Evolutionary conservation across 2,113 vertebrate genomes (phyloP).

Genomic region (Limanda limanda): DNA sequence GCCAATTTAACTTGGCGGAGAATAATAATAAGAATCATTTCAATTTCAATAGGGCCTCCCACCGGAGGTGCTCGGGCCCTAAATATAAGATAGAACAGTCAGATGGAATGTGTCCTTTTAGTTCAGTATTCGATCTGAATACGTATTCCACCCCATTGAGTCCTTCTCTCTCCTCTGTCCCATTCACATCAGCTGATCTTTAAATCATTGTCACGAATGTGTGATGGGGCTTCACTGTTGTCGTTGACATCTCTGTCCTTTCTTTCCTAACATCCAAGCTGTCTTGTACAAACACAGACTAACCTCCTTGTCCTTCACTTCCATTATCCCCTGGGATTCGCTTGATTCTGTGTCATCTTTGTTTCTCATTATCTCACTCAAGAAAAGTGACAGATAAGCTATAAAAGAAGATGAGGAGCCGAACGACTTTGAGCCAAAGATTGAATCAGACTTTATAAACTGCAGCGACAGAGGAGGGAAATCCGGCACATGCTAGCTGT

Average conservation of each 20-base stretch:
- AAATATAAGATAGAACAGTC: too few species aligned
- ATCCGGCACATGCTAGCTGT: constrained; percentile 11
- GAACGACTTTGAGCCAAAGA: constrained; percentile 22
- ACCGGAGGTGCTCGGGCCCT: too few species aligned
- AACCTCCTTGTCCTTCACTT: constrained; percentile 36
- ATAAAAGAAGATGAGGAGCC: constrained; percentile 20
- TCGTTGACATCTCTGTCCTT: not conserved
- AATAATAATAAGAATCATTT: too few species aligned
- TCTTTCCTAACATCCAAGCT: not conserved
- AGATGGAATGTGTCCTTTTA: too few species aligned
- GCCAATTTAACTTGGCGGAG: too few species aligned
- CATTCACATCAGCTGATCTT: not conserved
- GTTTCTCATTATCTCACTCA: constrained; percentile 24
- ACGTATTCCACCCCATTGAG: not conserved
- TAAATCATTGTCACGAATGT: not conserved
- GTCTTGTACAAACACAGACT: not conserved
- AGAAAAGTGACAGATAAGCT: constrained; percentile 32
- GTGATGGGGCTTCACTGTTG: not conserved
- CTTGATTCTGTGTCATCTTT: constrained; percentile 3
- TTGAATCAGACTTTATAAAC: constrained; percentile 47
- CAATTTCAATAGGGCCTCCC: too few species aligned
- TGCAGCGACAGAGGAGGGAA: constrained; percentile 11
- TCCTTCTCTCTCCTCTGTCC: not conserved
- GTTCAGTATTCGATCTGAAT: too few species aligned
- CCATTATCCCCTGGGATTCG: constrained; percentile 8